Evolutionary conservation across 2,888 invertebrate genomes (phyloP).

Genomic region (Acronicta aceris): DNA sequence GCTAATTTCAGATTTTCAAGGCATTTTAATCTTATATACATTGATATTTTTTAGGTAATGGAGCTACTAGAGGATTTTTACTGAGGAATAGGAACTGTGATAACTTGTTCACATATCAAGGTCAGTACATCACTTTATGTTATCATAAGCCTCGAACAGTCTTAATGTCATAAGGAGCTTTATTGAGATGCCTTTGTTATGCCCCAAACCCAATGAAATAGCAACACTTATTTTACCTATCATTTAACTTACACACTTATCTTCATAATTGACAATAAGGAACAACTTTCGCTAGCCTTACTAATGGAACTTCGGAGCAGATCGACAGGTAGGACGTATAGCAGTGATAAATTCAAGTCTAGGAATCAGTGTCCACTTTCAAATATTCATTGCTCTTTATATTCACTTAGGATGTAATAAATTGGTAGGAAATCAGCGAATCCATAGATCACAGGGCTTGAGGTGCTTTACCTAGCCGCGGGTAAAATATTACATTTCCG

Average conservation of each 20-base stretch:
- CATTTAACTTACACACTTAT: slow-evolving; percentile 34
- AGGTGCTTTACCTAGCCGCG: slow-evolving; percentile 55
- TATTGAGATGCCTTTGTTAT: background rate
- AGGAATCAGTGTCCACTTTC: slow-evolving; percentile 64
- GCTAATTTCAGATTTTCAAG: too few species aligned
- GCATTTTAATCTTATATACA: too few species aligned
- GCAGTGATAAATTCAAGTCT: slow-evolving; percentile 48
- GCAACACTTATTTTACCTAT: slow-evolving; percentile 16
- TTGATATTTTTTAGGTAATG: too few species aligned
- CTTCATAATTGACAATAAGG: slow-evolving; percentile 45
- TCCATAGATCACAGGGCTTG: slow-evolving; percentile 66
- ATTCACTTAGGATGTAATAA: slow-evolving; percentile 70
- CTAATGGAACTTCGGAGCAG: slow-evolving; percentile 46
- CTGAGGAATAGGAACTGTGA: too few species aligned
- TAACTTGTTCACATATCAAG: too few species aligned
- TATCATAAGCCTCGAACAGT: background rate
- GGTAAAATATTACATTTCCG: slow-evolving; percentile 63
- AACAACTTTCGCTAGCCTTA: slow-evolving; percentile 52
- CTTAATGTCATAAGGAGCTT: background rate
- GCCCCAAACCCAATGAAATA: slow-evolving; percentile 3
- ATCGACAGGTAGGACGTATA: slow-evolving; percentile 44
- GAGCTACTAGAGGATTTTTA: too few species aligned
- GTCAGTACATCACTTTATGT: background rate
- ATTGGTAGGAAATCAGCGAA: slow-evolving; percentile 65
- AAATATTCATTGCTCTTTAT: slow-evolving; percentile 65